Base-by-base conservation (phyloP, 2,888 invertebrate species). In the Drosophila paramelanica region DNA sequence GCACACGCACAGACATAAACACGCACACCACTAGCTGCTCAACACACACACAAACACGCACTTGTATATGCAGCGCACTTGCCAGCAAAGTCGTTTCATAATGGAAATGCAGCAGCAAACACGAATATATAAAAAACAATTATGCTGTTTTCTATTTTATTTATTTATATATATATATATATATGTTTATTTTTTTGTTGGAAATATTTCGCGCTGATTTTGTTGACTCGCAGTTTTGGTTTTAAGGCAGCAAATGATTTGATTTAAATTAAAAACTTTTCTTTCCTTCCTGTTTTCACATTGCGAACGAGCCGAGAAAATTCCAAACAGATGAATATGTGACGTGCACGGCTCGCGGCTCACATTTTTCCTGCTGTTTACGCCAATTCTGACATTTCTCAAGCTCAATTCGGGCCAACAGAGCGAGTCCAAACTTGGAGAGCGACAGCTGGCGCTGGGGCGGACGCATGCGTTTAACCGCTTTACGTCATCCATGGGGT, bases 331-430 rank as follows among this genome's bases (percentile, higher is more conserved):
- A 62, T 75, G 79, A 84, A 78, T 78, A 68, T 73, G 74, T 77
- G 82, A 77, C 80, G 82, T 80, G 67, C 75, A 77, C 77, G 77
- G 68, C 77, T 74, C 82, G 73, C 79, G 73, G 71, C 77, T 81
- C 76, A 86, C 87, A 83, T 87, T 87, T 81, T 25, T 25, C 74
- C 87, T 83, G 88, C 82, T 87, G 88, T 81, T 87, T 82, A 87
- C 81, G 73, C 73, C 85, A 78, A 73, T 80, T 87, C 79, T 87
- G 79, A 79, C 82, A 81, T 77, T 81, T 87, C 79, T 81, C 76
- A 67, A 78, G 74, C 62, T 53, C 51, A 31, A 31, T 10, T 31
- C 31, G 8, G 31, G 31, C 31, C 31, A 31, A 42, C 13, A 38
- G 33, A 27, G 33, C 36, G 17, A 45, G 17, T 20, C 46, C 17